phyloP scores from a whole-genome alignment of 2,797 vertebrate species.

The Limnodromus scolopaceus region DNA sequence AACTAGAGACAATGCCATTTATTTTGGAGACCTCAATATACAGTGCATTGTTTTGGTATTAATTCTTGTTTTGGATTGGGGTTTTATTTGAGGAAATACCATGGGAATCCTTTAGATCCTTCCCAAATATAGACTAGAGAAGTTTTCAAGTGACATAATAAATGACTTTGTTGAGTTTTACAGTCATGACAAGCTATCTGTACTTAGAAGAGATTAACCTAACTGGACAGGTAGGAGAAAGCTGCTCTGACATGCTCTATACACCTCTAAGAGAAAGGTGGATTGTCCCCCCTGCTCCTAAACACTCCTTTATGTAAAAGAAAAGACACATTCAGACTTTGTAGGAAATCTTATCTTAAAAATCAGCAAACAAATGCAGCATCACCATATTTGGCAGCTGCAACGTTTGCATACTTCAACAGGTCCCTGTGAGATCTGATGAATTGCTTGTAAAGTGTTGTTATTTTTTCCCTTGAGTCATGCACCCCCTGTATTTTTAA shows the following conservation, averaged over 20 bases:
- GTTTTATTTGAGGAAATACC: neutral
- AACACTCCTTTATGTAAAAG: neutral
- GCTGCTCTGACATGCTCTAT: neutral
- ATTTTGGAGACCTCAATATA: neutral
- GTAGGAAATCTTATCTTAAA: neutral
- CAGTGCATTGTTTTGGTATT: neutral
- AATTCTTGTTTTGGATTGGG: neutral
- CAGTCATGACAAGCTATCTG: neutral
- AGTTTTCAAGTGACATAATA: constrained; percentile 20
- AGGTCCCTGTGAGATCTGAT: neutral
- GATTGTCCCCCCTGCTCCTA: neutral
- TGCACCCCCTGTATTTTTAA: neutral
- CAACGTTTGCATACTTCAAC: neutral
- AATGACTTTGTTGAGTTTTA: constrained; percentile 6
- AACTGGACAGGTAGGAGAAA: neutral
- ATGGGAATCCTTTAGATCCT: neutral
- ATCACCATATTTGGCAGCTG: neutral
- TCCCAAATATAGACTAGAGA: neutral
- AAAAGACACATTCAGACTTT: neutral
- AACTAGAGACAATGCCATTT: neutral
- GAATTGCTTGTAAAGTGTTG: neutral
- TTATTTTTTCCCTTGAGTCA: neutral
- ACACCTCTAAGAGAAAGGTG: neutral
- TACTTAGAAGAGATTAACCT: constrained; percentile 12
- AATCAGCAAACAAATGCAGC: neutral